phyloP scores from a whole-genome alignment of 35 echinoderm and acorn worm genomes.

The Heliocidaris erythrogramma region DNA sequence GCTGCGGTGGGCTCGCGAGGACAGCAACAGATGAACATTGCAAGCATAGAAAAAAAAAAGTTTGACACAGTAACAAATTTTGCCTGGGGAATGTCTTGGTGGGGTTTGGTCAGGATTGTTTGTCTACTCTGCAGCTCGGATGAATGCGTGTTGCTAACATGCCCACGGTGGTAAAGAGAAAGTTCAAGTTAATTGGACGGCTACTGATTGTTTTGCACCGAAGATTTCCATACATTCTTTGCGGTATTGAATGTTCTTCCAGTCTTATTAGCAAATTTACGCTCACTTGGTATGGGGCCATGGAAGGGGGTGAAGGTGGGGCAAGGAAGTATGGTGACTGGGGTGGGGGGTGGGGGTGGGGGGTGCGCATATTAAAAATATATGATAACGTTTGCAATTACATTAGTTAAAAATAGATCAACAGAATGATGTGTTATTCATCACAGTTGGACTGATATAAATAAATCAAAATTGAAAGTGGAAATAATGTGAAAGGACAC shows the following conservation, averaged over 20 bases:
- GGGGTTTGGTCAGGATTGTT: neutral
- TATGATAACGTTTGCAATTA: too few species aligned
- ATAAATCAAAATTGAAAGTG: too few species aligned
- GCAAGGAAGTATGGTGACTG: too few species aligned
- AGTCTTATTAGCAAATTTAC: neutral
- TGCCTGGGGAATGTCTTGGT: neutral
- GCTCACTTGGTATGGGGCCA: neutral
- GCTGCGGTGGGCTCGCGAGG: constrained; percentile 24
- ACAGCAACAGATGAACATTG: constrained; percentile 7
- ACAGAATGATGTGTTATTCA: too few species aligned
- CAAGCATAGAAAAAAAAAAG: neutral
- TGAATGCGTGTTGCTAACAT: neutral
- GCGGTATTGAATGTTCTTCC: neutral
- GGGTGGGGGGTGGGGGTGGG: too few species aligned
- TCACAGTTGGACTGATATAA: too few species aligned
- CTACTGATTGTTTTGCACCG: neutral
- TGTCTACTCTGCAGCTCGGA: neutral
- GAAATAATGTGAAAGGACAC: too few species aligned
- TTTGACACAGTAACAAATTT: constrained; percentile 67
- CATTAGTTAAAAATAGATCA: too few species aligned
- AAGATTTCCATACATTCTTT: constrained; percentile 2
- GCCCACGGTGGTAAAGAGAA: neutral
- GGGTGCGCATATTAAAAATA: too few species aligned
- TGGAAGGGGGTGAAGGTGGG: neutral
- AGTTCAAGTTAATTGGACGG: constrained; percentile 2